Evolutionary conservation across 2,797 vertebrate species (phyloP).

Genomic region (Bradypodion pumilum): DNA sequence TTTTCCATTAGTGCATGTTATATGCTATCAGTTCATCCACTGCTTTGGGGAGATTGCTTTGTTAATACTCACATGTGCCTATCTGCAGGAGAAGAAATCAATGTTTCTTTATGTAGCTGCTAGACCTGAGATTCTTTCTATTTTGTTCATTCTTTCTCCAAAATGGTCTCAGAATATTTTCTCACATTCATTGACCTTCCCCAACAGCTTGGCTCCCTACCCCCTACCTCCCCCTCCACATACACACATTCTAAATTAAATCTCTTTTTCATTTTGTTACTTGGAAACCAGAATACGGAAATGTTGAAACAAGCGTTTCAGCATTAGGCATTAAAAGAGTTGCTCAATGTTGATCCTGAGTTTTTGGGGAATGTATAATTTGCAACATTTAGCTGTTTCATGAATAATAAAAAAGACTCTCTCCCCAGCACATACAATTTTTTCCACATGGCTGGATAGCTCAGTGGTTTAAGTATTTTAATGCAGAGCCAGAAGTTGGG

Average conservation of each 20-base stretch:
- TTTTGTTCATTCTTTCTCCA: not conserved
- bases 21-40: slow-evolving; percentile 29
- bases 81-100: slow-evolving; percentile 34
- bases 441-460: not conserved
- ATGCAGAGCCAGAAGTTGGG: too few relatives aligned
- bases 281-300: not conserved
- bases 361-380: not conserved
- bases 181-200: fast-evolving
- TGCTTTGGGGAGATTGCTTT: slow-evolving; percentile 18
- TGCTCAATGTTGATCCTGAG: not conserved
- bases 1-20: slow-evolving; percentile 11
- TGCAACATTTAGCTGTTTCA: slow-evolving; percentile 11
- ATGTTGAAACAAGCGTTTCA: not conserved
- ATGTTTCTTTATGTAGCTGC: not conserved
- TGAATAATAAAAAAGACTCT: not conserved
- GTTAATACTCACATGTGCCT: not conserved
- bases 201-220: not conserved
- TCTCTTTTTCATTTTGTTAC: not conserved
- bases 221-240: too few relatives aligned
- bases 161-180: not conserved
- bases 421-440: not conserved
- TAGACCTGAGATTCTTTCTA: not conserved
- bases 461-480: not conserved
- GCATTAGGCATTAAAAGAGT: not conserved
- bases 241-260: not conserved